Evolutionary conservation across 2,888 invertebrate species (phyloP).

Genomic region (Drosophila affinis): DNA sequence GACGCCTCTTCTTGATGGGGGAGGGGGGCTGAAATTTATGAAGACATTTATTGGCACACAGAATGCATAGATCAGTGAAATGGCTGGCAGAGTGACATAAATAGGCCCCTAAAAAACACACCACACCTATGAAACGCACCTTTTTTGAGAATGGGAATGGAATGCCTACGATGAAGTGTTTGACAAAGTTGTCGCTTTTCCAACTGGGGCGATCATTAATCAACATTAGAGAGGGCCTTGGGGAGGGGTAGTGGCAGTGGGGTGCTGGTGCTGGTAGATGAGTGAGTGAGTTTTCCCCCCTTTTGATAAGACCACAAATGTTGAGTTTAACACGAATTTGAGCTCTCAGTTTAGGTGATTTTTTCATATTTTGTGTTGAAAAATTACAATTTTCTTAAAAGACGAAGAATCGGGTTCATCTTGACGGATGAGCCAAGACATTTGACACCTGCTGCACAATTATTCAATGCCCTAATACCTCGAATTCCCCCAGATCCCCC

Average conservation of each 20-base stretch:
- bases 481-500: conserved; percentile 44
- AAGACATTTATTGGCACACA: conserved; percentile 79
- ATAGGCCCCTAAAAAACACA: conserved; percentile 49
- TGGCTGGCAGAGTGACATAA: conserved; percentile 65
- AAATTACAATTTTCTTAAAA: conserved; percentile 63
- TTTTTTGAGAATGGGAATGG: background rate
- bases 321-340: conserved; percentile 65
- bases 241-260: background rate
- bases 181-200: conserved; percentile 70
- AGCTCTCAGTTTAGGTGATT: background rate
- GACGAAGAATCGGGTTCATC: conserved; percentile 20
- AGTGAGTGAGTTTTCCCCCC: conserved; percentile 27
- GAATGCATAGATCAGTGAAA: conserved; percentile 73
- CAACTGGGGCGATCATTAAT: conserved; percentile 60
- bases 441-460: conserved; percentile 77
- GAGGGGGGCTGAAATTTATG: conserved; percentile 75
- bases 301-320: conserved; percentile 71
- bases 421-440: conserved; percentile 60
- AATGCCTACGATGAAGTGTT: conserved; percentile 74
- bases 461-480: conserved; percentile 70
- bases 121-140: conserved; percentile 3
- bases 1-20: conserved; percentile 50
- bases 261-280: conserved; percentile 15
- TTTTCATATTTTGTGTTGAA: conserved; percentile 62
- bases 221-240: conserved; percentile 53